Base-by-base conservation (phyloP, 2,797 vertebrate species). In the Malurus splendens region DNA sequence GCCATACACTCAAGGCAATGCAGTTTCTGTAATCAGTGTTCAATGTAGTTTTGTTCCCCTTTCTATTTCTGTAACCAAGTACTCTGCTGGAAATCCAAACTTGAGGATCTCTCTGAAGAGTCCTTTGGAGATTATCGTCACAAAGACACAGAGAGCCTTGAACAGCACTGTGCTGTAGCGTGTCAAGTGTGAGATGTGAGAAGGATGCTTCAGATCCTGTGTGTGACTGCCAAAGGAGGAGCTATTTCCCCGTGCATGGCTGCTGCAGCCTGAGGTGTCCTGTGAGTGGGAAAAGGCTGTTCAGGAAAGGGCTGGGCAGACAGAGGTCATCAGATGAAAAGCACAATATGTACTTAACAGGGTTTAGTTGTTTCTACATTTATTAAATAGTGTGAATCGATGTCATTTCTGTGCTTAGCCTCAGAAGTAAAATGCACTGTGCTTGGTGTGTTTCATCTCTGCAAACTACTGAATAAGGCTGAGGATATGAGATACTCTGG, bases 381-480 rank as follows among this genome's bases (percentile, higher is more conserved):
- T 48, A 7, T 62, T 57, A 48, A 59, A n/a, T 44, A 38, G 5
- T 39, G 10, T 9, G 23, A 16, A 13, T 45, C 18, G 10, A 1
- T 62, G 23, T 41, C 12, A 9, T 60, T 68, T 19, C 68, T 12
- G 5, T 66, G 42, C 36, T 57, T 13, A 32, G 20, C 55, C 51
- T 64, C n/a, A 18, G 47, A 19, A 38, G 7, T 45, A 6, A 56
- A 39, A 9, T 12, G 3, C 1, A 1, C 9, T n/a, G 0, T 10
- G 30, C 47, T 38, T 36, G 32, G 6, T 45, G 55, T 55, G 23
- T 83, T 64, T 67, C 39, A 52, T 72, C 73, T 39, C 30, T 56
- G 3, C 70, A 36, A 41, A 33, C 22, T 56, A 61, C 71, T 65
- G n/a, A 38, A 24, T 28, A 14, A 54, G 56, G 18, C 48, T 36